phyloP scores from a whole-genome alignment of 2,888 invertebrate genomes.

The Drosophila neonasuta region DNA sequence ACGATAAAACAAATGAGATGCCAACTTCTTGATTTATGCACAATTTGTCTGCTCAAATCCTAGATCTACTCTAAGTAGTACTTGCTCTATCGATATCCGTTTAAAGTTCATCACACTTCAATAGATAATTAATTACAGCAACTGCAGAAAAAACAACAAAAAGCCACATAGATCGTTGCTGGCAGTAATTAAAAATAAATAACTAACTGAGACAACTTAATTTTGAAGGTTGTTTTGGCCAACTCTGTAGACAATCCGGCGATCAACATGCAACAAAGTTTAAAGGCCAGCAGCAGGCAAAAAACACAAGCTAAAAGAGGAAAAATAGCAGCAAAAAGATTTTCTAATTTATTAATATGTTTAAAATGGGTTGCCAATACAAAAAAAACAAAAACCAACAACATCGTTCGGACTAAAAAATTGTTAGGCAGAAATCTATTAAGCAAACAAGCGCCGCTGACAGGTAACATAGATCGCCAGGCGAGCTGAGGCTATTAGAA shows the following conservation, averaged over 20 bases:
- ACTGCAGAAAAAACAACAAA: constrained; percentile 17
- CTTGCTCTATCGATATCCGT: constrained; percentile 48
- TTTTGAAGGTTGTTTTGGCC: constrained; percentile 69
- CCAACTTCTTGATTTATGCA: constrained; percentile 47
- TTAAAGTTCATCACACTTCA: constrained; percentile 70
- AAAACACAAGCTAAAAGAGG: constrained; percentile 19
- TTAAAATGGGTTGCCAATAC: constrained; percentile 51
- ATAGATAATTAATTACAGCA: constrained; percentile 66
- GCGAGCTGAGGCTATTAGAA: constrained; percentile 71
- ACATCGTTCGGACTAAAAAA: constrained; percentile 29
- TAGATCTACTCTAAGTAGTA: constrained; percentile 17
- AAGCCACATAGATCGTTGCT: constrained; percentile 12
- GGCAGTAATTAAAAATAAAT: constrained; percentile 66
- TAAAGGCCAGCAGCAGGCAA: constrained; percentile 61
- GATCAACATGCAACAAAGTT: constrained; percentile 71
- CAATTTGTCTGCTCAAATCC: constrained; percentile 46
- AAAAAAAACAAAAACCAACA: constrained; percentile 10
- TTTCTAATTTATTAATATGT: constrained; percentile 79
- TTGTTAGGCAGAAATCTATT: constrained; percentile 67
- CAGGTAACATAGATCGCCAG: constrained; percentile 76
- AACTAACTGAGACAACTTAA: constrained; percentile 66
- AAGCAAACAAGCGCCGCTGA: constrained; percentile 72
- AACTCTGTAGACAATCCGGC: constrained; percentile 30
- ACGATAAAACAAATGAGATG: constrained; percentile 40
- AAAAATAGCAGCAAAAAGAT: constrained; percentile 58